Evolutionary conservation across 2,888 invertebrate species (phyloP).

Genomic region (Drosophila macrospina): DNA sequence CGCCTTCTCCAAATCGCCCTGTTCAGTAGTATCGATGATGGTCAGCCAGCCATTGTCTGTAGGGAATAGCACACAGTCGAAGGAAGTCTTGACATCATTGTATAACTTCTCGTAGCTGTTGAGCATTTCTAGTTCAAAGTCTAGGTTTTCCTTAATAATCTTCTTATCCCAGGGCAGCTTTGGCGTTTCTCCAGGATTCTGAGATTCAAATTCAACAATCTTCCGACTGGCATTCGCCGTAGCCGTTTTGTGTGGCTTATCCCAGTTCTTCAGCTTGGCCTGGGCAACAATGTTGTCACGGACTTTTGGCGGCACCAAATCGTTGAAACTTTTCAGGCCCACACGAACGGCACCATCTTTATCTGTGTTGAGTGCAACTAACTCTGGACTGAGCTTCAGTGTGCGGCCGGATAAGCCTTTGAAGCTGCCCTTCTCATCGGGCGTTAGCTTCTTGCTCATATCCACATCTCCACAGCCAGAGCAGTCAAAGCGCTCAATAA

Average conservation of each 20-base stretch:
- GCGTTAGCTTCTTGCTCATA: constrained; percentile 91
- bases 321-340: constrained; percentile 94
- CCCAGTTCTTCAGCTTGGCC: constrained; percentile 93
- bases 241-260: constrained; percentile 91
- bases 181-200: constrained; percentile 86
- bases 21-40: constrained; percentile 83
- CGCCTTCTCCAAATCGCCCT: constrained; percentile 92
- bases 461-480: constrained; percentile 99
- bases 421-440: constrained; percentile 90
- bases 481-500: constrained; percentile 97
- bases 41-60: constrained; percentile 94
- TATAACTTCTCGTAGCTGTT: constrained; percentile 94
- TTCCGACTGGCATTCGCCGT: constrained; percentile 92
- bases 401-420: constrained; percentile 95
- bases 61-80: constrained; percentile 96
- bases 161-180: constrained; percentile 90
- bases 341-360: constrained; percentile 92
- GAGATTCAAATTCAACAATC: constrained; percentile 90
- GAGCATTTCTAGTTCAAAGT: constrained; percentile 93
- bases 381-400: constrained; percentile 87
- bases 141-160: constrained; percentile 94
- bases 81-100: constrained; percentile 93
- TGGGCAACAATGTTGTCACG: constrained; percentile 93
- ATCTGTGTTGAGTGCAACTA: constrained; percentile 88
- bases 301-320: constrained; percentile 94